Evolutionary conservation across 2,113 vertebrate genomes (phyloP).

Genomic region (Recurvirostra avosetta): DNA sequence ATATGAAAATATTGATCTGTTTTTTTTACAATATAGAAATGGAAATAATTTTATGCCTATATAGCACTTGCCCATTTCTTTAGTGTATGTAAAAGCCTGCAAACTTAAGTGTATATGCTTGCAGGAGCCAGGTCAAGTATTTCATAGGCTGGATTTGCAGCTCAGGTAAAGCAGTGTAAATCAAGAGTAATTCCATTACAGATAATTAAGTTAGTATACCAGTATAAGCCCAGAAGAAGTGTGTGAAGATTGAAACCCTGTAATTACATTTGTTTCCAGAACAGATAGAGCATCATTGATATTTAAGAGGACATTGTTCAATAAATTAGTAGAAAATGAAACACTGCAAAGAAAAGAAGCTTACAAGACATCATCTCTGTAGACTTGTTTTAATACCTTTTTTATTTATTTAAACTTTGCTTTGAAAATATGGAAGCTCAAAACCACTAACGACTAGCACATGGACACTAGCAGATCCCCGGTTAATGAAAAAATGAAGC

Average conservation of each 20-base stretch:
- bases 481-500: background rate
- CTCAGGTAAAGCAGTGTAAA: background rate
- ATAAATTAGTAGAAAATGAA: constrained; percentile 39
- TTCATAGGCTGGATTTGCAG: background rate
- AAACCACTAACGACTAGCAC: background rate
- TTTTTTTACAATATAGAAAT: background rate
- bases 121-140: background rate
- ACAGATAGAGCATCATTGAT: background rate
- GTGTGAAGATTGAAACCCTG: constrained; percentile 15
- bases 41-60: background rate
- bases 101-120: background rate
- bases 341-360: background rate
- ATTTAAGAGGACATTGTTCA: constrained; percentile 36
- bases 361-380: background rate
- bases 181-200: constrained; percentile 9
- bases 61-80: background rate
- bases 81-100: background rate
- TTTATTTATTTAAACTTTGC: constrained; percentile 5
- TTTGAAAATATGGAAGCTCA: background rate
- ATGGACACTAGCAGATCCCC: background rate
- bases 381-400: background rate
- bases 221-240: background rate
- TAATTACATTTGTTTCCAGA: constrained; percentile 63
- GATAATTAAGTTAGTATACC: constrained; percentile 3
- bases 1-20: constrained; percentile 14